phyloP scores from a whole-genome alignment of 2,113 vertebrate species.

The Onychostoma macrolepis region DNA sequence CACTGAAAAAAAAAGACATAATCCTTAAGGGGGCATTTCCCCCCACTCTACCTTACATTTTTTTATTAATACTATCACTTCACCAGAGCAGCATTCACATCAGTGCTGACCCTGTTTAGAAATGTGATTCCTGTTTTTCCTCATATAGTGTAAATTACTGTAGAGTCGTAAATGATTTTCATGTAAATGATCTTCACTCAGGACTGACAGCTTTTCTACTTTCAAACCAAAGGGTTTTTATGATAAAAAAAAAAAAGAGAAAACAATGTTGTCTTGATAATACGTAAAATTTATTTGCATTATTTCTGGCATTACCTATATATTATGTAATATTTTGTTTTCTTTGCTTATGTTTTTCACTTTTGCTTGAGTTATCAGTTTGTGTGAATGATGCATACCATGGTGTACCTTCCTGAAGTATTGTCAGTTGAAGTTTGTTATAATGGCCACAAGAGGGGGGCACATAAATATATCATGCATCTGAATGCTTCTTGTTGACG shows the following conservation, averaged over 20 bases:
- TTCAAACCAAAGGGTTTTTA: neutral
- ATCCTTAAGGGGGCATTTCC: no score
- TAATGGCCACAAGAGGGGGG: conserved; percentile 66
- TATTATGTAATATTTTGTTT: neutral
- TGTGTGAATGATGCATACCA: neutral
- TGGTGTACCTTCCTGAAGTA: neutral
- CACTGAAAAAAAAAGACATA: no score
- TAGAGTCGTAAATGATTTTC: neutral
- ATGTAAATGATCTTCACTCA: conserved; percentile 21
- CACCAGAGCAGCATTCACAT: conserved; percentile 1
- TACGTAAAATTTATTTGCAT: neutral
- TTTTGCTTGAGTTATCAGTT: neutral
- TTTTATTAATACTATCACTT: neutral
- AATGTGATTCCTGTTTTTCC: neutral
- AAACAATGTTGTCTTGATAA: neutral
- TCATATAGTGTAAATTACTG: neutral
- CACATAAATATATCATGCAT: conserved; percentile 20
- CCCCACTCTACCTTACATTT: no score
- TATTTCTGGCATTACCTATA: neutral
- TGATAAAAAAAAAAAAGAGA: neutral
- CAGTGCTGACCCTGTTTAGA: neutral
- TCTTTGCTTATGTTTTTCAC: neutral
- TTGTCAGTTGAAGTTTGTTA: conserved; percentile 42
- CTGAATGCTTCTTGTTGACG: neutral
- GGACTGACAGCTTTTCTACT: conserved; percentile 1